phyloP scores from a whole-genome alignment of 2,888 invertebrate species.

The Seira sanloemensis region DNA sequence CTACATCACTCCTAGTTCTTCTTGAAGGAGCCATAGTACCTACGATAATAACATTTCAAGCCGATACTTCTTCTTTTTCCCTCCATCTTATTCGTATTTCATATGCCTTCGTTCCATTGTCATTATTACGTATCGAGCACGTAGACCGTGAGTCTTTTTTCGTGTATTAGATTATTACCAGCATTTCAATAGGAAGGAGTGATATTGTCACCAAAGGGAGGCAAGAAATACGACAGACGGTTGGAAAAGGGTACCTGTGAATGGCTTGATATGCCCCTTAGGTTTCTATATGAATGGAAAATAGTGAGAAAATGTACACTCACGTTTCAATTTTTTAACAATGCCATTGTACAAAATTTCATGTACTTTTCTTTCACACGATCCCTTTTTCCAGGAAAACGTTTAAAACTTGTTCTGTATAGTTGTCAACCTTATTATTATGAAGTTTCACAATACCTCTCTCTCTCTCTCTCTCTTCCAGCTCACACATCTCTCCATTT shows the following conservation, averaged over 20 bases:
- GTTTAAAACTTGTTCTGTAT: not conserved
- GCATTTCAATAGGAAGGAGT: not conserved
- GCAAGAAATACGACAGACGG: not conserved
- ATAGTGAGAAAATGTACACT: slow-evolving; percentile 28
- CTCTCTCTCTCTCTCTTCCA: not conserved
- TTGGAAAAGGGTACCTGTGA: slow-evolving; percentile 9
- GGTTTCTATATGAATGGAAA: slow-evolving; percentile 22
- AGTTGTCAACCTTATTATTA: slow-evolving; percentile 41
- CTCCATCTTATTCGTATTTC: too few species aligned
- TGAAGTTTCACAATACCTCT: slow-evolving; percentile 37
- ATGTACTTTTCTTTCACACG: not conserved
- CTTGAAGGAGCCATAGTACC: not conserved
- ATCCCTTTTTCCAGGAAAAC: not conserved
- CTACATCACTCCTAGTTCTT: not conserved
- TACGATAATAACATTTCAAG: not conserved
- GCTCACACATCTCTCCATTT: slow-evolving; percentile 7
- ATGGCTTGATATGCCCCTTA: slow-evolving; percentile 33
- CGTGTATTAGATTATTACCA: slow-evolving; percentile 38
- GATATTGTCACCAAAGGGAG: not conserved
- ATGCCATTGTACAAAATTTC: not conserved
- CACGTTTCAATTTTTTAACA: slow-evolving; percentile 12
- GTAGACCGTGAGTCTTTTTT: slow-evolving; percentile 1
- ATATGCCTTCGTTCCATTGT: not conserved
- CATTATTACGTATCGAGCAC: not conserved
- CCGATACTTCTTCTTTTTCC: not conserved